Conservation (phyloP, 2,888 invertebrate species). For the Sycophila texana region DNA sequence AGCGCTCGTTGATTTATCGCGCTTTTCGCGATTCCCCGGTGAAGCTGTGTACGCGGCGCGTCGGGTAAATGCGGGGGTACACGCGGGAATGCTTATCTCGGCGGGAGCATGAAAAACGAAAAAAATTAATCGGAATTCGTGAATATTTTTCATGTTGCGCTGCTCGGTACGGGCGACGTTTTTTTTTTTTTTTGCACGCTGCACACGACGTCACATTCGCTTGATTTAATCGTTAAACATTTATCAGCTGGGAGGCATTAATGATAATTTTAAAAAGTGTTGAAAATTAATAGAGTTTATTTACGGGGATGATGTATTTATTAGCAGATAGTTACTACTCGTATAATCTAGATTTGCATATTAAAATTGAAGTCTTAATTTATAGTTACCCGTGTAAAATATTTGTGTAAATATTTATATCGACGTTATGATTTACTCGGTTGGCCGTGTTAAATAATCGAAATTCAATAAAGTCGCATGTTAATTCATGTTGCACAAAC, state of each 20-base stretch:
- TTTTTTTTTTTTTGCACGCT: not conserved
- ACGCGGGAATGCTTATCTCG: slow-evolving; percentile 32
- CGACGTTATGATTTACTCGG: no score
- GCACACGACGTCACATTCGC: slow-evolving; percentile 43
- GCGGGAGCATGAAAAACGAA: not conserved
- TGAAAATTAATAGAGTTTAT: no score
- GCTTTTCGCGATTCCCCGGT: slow-evolving; percentile 4
- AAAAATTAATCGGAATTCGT: slow-evolving; percentile 31
- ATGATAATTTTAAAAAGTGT: not conserved
- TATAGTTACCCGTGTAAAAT: no score
- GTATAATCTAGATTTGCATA: no score
- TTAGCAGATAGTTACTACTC: no score
- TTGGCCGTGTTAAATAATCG: no score
- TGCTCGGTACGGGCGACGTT: not conserved
- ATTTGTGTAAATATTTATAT: no score
- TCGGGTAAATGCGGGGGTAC: slow-evolving; percentile 19
- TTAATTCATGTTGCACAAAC: no score
- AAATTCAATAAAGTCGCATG: no score
- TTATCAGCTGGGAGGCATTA: slow-evolving; percentile 18
- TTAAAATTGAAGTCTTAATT: no score
- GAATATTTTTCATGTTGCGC: slow-evolving; percentile 10
- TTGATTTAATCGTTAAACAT: slow-evolving; percentile 42
- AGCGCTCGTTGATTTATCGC: slow-evolving; percentile 43
- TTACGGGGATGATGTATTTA: no score
- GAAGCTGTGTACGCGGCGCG: not conserved